A percentile compares a stretch with the other conserved stretches of the same genome.
Conservation (phyloP, 2,888 invertebrate species). For the Pseudolycoriella hygida region DNA sequence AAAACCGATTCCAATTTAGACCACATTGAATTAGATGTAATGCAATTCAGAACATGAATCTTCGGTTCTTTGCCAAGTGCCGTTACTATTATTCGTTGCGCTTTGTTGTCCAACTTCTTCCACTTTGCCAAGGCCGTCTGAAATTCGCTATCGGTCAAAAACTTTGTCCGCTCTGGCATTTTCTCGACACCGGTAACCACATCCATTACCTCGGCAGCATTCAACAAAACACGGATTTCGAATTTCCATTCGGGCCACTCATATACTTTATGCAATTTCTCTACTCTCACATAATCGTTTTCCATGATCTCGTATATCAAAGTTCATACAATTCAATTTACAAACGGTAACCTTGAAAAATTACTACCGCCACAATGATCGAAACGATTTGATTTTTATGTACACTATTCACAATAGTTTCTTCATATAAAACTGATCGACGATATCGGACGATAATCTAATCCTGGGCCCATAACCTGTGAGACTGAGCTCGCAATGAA, state of each 20-base stretch:
- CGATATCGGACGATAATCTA: too few relatives aligned
- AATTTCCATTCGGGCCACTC: conserved; percentile 1
- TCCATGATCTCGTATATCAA: too few relatives aligned
- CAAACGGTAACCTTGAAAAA: too few relatives aligned
- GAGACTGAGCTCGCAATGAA: too few relatives aligned
- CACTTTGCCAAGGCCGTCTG: not conserved
- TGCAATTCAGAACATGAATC: not conserved
- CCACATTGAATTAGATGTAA: not conserved
- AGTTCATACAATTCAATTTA: too few relatives aligned
- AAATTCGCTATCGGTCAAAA: not conserved
- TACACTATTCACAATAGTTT: too few relatives aligned
- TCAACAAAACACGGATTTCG: not conserved
- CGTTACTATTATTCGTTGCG: not conserved
- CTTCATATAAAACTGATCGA: too few relatives aligned
- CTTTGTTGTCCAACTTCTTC: not conserved
- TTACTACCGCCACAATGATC: too few relatives aligned
- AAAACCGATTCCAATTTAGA: not conserved
- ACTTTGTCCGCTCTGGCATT: not conserved
- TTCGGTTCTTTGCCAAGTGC: too few relatives aligned
- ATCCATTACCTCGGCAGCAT: not conserved
- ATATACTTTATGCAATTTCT: not conserved
- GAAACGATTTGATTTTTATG: too few relatives aligned
- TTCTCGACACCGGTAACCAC: not conserved
- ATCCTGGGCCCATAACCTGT: too few relatives aligned
- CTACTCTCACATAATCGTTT: not conserved